A percentile compares a stretch with the other conserved stretches of the same genome.
Conservation (phyloP, 1,140 invertebrate species). For the Spodoptera frugiperda region DNA sequence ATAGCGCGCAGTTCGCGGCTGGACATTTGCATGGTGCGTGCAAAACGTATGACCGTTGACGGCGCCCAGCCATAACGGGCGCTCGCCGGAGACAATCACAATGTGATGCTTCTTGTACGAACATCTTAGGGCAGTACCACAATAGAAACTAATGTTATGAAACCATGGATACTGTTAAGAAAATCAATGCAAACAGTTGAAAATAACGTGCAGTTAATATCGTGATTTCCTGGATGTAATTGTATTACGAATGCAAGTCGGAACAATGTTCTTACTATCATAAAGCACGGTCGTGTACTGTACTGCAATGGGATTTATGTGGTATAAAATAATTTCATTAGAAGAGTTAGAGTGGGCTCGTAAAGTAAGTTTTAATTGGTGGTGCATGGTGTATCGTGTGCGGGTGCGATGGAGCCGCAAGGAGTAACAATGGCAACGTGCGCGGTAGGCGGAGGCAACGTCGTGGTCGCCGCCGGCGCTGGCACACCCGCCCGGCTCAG, state of each 20-base stretch:
- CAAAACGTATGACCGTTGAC: slow-evolving; percentile 61
- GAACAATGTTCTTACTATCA: slow-evolving; percentile 44
- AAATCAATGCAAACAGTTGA: slow-evolving; percentile 44
- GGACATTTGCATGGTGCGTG: slow-evolving; percentile 71
- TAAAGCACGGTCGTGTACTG: slow-evolving; percentile 46
- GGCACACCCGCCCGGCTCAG: slow-evolving; percentile 63
- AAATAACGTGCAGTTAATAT: slow-evolving; percentile 47
- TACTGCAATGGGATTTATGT: slow-evolving; percentile 34
- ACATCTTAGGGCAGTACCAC: not conserved
- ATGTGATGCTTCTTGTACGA: slow-evolving; percentile 67
- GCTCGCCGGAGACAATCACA: slow-evolving; percentile 63
- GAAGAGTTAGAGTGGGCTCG: slow-evolving; percentile 60
- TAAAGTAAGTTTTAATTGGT: slow-evolving; percentile 75
- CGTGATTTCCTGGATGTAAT: slow-evolving; percentile 47
- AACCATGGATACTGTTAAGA: slow-evolving; percentile 20
- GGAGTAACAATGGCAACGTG: slow-evolving; percentile 77
- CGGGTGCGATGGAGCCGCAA: slow-evolving; percentile 48
- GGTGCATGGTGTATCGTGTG: slow-evolving; percentile 57
- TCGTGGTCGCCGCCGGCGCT: slow-evolving; percentile 71
- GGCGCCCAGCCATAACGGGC: slow-evolving; percentile 63
- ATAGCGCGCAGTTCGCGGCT: slow-evolving; percentile 66
- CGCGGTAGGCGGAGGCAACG: slow-evolving; percentile 72
- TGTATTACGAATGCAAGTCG: slow-evolving; percentile 46
- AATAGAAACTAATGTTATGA: slow-evolving; percentile 9
- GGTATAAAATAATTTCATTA: slow-evolving; percentile 63